Evolutionary conservation across 2,113 vertebrate genomes (phyloP).

Genomic region (Passerina amoena): DNA sequence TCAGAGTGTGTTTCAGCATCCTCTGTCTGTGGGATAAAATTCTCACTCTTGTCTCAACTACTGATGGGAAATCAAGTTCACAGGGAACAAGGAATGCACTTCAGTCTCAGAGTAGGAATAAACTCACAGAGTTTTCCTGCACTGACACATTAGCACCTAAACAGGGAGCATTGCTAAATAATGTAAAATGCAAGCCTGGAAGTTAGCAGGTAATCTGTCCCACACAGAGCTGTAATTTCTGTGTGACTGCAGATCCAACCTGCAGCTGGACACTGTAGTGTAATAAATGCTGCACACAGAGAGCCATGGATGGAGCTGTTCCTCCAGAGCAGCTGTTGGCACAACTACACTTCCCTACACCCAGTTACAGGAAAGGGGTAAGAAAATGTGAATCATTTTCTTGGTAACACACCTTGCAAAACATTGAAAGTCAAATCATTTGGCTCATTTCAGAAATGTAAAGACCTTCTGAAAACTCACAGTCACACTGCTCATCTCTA

Average conservation of each 20-base stretch:
- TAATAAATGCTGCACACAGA: background rate
- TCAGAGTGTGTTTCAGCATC: background rate
- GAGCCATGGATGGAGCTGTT: rapidly evolving
- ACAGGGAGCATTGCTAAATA: background rate
- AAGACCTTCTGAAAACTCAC: background rate
- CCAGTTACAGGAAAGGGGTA: background rate
- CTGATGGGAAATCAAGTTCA: background rate
- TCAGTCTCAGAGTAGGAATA: background rate
- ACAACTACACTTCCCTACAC: background rate
- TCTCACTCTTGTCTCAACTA: background rate
- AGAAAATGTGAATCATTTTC: rapidly evolving
- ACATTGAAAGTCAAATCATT: background rate
- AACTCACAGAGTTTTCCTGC: background rate
- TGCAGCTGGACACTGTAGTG: background rate
- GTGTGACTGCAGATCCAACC: background rate
- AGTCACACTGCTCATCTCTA: background rate
- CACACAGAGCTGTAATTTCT: background rate
- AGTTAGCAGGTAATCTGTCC: background rate
- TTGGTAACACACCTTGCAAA: background rate
- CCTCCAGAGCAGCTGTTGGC: background rate
- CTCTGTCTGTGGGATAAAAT: background rate
- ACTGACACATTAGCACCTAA: background rate
- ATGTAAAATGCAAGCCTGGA: background rate
- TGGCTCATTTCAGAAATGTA: background rate
- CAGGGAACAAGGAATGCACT: background rate